These are phyloP conservation scores for Drosophila villosipedis DNA, from an alignment of 2,888 invertebrate genomes.

Conservation along the genomic window DNA sequence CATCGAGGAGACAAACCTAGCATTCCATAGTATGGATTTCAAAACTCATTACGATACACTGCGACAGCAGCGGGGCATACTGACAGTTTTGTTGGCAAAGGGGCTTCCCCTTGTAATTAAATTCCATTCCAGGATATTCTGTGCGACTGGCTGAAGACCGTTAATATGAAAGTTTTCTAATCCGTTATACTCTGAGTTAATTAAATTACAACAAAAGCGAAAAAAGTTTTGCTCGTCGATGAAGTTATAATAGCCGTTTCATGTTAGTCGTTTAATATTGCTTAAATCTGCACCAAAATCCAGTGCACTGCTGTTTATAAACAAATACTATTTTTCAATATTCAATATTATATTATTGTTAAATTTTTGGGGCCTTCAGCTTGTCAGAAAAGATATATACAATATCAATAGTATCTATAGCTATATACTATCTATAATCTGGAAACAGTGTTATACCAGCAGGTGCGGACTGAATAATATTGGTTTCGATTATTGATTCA, in stretches of 20 bases:
- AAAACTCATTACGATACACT: slow-evolving; percentile 47
- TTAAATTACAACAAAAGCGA: neutral
- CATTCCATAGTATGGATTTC: slow-evolving; percentile 44
- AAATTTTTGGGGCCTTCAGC: neutral
- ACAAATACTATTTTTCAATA: neutral
- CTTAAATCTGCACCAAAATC: neutral
- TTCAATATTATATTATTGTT: neutral
- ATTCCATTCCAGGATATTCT: neutral
- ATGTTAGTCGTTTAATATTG: neutral
- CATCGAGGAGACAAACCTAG: slow-evolving; percentile 3
- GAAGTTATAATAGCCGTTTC: neutral
- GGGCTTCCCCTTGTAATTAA: neutral
- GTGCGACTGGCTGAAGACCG: neutral
- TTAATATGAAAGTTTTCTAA: neutral
- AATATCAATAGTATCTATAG: neutral
- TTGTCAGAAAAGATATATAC: too few species aligned
- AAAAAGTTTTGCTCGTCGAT: neutral
- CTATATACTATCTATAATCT: too few species aligned
- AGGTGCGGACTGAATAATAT: too few species aligned
- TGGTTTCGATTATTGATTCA: too few species aligned
- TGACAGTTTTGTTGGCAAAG: neutral
- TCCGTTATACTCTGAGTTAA: neutral
- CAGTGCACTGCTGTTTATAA: neutral
- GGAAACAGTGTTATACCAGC: too few species aligned
- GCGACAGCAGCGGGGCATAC: neutral